Evolutionary conservation across 2,113 vertebrate species (phyloP).

Genomic region (Cyprinodon brontotheroides): DNA sequence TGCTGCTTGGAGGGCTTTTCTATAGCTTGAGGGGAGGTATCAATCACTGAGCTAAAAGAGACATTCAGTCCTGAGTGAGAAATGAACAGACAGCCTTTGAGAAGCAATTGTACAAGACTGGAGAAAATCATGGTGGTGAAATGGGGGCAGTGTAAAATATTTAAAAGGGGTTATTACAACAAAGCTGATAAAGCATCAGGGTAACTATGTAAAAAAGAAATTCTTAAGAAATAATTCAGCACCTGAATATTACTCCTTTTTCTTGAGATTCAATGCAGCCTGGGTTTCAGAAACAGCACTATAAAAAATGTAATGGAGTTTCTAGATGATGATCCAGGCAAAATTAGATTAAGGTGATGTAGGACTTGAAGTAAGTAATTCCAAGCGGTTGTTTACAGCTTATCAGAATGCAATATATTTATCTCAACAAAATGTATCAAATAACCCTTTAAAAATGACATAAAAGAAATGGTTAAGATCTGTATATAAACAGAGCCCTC

Average conservation of each 20-base stretch:
- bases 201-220: background rate
- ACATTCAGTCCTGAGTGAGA: conserved; percentile 22
- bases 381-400: background rate
- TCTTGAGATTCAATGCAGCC: too few relatives aligned
- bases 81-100: conserved; percentile 30
- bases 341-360: too few relatives aligned
- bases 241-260: too few relatives aligned
- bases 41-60: conserved; percentile 60
- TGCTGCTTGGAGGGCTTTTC: conserved; percentile 37
- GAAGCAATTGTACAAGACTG: conserved; percentile 1
- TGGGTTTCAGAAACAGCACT: too few relatives aligned
- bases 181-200: background rate
- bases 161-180: conserved; percentile 25
- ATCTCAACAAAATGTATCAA: background rate
- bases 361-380: background rate
- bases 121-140: background rate
- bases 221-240: background rate
- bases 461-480: background rate
- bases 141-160: background rate
- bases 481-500: background rate
- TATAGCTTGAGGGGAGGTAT: conserved; percentile 55
- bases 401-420: background rate
- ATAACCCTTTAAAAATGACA: background rate
- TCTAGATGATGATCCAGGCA: too few relatives aligned
- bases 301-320: too few relatives aligned